A percentile compares a stretch with the other conserved stretches of the same genome.
Conservation (phyloP, 2,888 invertebrate genomes). For the Lochmaea crataegi region DNA sequence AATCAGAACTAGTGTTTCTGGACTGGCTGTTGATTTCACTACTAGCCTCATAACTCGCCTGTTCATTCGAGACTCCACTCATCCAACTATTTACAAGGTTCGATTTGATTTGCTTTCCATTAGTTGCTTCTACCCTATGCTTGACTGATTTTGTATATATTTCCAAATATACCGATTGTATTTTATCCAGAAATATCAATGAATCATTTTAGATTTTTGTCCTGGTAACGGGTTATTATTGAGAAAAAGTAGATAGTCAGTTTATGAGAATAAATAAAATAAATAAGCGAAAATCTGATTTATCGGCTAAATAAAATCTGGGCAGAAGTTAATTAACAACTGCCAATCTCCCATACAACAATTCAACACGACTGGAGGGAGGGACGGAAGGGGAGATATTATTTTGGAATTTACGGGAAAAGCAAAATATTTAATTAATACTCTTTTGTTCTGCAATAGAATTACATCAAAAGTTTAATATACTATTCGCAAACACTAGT, state of each 20-base stretch:
- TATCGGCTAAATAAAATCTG: not conserved
- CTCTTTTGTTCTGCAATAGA: constrained; percentile 2
- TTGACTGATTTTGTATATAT: no score
- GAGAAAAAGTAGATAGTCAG: not conserved
- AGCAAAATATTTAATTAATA: constrained; percentile 1
- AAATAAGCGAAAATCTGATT: not conserved
- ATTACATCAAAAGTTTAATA: not conserved
- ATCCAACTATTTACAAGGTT: no score
- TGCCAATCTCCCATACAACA: constrained; percentile 4
- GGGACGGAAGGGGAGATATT: not conserved
- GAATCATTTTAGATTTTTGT: no score
- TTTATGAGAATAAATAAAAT: not conserved
- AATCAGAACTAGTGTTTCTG: no score
- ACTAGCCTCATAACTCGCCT: no score
- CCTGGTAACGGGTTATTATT: not conserved
- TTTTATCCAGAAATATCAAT: no score
- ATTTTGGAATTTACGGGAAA: not conserved
- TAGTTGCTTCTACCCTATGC: no score
- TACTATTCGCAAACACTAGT: constrained; percentile 6
- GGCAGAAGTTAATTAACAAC: constrained; percentile 4
- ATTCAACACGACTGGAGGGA: not conserved
- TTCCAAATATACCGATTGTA: no score
- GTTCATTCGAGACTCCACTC: no score
- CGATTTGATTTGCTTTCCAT: no score
- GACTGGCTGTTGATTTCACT: no score